Conservation (phyloP, 2,888 invertebrate genomes). For the Drosophila kokeensis region DNA sequence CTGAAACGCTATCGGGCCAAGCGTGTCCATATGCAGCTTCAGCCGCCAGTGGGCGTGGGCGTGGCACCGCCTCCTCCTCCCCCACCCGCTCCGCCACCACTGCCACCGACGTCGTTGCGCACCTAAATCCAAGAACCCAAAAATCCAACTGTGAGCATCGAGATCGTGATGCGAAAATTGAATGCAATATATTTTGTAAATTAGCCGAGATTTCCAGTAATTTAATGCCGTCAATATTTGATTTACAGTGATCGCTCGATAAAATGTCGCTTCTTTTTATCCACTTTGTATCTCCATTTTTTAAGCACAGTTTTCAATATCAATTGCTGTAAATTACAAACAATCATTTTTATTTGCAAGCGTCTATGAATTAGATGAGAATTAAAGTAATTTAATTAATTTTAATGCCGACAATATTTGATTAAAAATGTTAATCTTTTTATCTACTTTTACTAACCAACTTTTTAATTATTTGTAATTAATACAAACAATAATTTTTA, state of each 20-base stretch:
- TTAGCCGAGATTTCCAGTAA: constrained; percentile 10
- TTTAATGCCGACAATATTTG: constrained; percentile 52
- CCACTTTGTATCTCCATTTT: neutral
- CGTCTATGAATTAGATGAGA: neutral
- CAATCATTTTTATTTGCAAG: neutral
- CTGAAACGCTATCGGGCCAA: constrained; percentile 82
- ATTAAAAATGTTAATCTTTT: constrained; percentile 4
- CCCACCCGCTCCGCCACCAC: constrained; percentile 35
- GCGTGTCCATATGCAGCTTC: constrained; percentile 56
- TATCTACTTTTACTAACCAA: neutral
- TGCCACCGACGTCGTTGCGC: constrained; percentile 44
- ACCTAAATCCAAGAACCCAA: constrained; percentile 27
- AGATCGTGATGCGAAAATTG: constrained; percentile 50
- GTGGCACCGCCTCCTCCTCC: constrained; percentile 41
- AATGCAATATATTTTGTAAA: constrained; percentile 71
- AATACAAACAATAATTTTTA: neutral
- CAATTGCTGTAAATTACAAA: neutral
- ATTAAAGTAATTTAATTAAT: constrained; percentile 24
- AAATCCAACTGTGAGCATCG: constrained; percentile 60
- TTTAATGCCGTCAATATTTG: constrained; percentile 51
- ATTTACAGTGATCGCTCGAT: constrained; percentile 19
- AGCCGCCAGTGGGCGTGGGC: constrained; percentile 20
- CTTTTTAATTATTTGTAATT: constrained; percentile 5
- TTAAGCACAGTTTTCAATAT: neutral
- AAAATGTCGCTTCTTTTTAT: neutral